These are phyloP conservation scores for Typhlichthys subterraneus DNA, from an alignment of 2,797 vertebrate species.

Conservation along the genomic window DNA sequence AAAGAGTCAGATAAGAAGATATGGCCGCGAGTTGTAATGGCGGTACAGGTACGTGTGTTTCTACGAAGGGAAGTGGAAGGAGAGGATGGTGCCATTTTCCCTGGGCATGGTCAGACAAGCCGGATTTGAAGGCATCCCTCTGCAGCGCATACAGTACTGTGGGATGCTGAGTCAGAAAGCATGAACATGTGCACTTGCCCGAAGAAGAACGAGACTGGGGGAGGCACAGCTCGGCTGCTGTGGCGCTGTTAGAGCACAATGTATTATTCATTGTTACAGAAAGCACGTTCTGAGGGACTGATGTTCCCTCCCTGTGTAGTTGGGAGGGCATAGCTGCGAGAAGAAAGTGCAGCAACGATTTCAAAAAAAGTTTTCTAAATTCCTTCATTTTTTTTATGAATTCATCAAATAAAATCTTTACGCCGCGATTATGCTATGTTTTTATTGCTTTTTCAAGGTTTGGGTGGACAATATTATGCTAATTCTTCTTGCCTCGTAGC, in stretches of 20 bases:
- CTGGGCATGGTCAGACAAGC: constrained; percentile 16
- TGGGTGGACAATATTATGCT: too few relatives aligned
- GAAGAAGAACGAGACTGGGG: constrained; percentile 1
- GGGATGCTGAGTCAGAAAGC: constrained; percentile 5
- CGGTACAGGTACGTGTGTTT: constrained; percentile 6
- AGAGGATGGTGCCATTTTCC: constrained; percentile 22
- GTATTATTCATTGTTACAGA: constrained; percentile 18
- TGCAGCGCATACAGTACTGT: background rate
- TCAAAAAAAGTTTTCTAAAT: constrained; percentile 7
- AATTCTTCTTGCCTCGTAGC: too few relatives aligned
- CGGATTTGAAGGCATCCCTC: constrained; percentile 12
- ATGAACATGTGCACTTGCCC: constrained; percentile 1
- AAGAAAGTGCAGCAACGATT: constrained; percentile 16
- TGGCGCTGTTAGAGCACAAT: constrained; percentile 5
- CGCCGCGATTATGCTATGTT: background rate
- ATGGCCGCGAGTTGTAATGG: constrained; percentile 14
- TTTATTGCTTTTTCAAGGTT: background rate
- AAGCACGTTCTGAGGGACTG: constrained; percentile 7
- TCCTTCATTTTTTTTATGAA: too few relatives aligned
- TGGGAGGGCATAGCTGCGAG: constrained; percentile 7
- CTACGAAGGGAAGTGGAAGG: constrained; percentile 10
- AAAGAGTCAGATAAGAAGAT: constrained; percentile 35
- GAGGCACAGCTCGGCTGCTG: background rate
- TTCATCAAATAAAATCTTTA: background rate
- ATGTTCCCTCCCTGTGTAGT: constrained; percentile 24